A percentile compares a stretch with the other conserved stretches of the same genome.
Conservation (phyloP, 2,888 invertebrate species). For the Calliphora vomitoria region DNA sequence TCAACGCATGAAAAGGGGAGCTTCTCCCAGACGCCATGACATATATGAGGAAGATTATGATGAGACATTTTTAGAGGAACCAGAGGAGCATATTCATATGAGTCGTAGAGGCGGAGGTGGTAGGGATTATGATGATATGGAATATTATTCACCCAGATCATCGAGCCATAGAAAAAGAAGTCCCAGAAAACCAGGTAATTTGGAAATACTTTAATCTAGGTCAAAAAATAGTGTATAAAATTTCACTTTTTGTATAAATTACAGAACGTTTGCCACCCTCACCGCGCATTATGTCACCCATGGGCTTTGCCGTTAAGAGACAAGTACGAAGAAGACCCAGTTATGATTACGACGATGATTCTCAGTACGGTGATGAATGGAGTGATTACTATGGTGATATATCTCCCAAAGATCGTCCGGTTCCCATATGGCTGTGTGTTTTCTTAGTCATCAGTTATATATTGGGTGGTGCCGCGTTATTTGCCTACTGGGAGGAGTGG, state of each 20-base stretch:
- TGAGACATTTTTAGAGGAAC: constrained; percentile 76
- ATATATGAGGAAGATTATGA: constrained; percentile 82
- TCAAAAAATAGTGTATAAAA: neutral
- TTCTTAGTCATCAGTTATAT: constrained; percentile 95
- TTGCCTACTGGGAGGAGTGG: constrained; percentile 95
- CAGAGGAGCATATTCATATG: constrained; percentile 69
- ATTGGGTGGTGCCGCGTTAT: constrained; percentile 94
- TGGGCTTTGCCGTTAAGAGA: constrained; percentile 88
- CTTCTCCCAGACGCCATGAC: constrained; percentile 78
- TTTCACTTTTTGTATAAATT: constrained; percentile 13
- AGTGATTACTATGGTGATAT: constrained; percentile 84
- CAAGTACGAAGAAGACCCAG: constrained; percentile 85
- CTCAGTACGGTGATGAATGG: constrained; percentile 86
- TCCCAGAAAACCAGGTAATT: constrained; percentile 75
- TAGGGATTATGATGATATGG: constrained; percentile 78
- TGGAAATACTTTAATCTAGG: neutral
- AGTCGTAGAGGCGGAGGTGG: constrained; percentile 59
- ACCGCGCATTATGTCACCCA: constrained; percentile 89
- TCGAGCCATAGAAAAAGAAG: constrained; percentile 75
- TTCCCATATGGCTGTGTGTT: constrained; percentile 95
- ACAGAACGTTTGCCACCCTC: constrained; percentile 84
- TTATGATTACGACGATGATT: constrained; percentile 87
- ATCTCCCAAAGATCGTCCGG: constrained; percentile 86
- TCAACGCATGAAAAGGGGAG: constrained; percentile 75
- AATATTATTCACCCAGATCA: constrained; percentile 66